Conservation (phyloP, 2,797 vertebrate species). For the Artibeus lituratus region DNA sequence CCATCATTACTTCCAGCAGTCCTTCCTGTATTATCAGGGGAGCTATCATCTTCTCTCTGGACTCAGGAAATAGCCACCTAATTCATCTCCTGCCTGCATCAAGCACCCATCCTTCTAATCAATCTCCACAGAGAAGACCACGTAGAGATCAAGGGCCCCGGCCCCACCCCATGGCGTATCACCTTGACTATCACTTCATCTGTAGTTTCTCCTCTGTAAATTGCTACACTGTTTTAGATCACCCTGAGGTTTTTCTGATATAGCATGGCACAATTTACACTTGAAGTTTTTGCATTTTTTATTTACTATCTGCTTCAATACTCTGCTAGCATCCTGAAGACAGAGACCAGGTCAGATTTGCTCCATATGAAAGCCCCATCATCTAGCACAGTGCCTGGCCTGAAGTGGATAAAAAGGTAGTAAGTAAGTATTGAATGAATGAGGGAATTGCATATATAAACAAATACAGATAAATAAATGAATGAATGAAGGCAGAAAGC, state of each 20-base stretch:
- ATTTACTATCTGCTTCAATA: not conserved
- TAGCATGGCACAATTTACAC: not conserved
- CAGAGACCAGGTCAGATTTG: not conserved
- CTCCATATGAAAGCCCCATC: not conserved
- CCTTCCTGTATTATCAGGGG: not conserved
- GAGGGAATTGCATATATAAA: not conserved
- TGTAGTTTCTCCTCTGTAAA: not conserved
- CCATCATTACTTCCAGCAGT: not conserved
- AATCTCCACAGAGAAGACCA: not conserved
- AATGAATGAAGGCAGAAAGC: not conserved
- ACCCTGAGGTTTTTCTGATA: not conserved
- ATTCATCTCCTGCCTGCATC: not conserved
- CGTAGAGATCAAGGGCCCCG: not conserved
- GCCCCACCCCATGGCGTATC: not conserved
- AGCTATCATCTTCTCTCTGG: not conserved
- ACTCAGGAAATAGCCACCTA: not conserved
- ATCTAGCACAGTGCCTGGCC: not conserved
- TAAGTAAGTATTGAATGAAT: not conserved
- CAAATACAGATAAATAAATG: not conserved
- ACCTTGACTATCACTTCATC: not conserved
- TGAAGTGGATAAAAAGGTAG: not conserved
- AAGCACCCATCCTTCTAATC: not conserved
- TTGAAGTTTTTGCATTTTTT: not conserved
- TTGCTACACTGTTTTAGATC: not conserved
- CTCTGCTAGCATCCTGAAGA: not conserved